Evolutionary conservation across 1,140 invertebrate species (phyloP), one percentile per base, ranked within the genome.

Genomic region (Orussus abietinus): DNA sequence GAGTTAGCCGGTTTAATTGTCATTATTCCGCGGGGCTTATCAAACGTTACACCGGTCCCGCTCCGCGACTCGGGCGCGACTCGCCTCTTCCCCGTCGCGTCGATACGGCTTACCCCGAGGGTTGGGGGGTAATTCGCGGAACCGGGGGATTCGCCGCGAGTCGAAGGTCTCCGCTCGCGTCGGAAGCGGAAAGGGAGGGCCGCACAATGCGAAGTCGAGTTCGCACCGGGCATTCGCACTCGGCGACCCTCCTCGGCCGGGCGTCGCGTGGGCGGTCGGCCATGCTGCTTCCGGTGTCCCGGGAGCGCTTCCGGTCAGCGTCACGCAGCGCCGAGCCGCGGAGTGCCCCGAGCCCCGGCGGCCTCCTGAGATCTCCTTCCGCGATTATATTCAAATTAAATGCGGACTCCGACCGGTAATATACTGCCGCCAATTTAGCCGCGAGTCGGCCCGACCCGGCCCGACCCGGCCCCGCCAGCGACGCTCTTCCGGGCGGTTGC

Each of bases 311-410:
- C 69, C 69, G 67, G 62, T 65, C 64, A 66, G 47, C 63, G 66
- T 72, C 69, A 71, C 66, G 68, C 68, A 71, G 62, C 64, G 62
- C 59, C 61, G 53, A 64, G 59, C 53, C 57, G 53, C 55, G 49
- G 53, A 62, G 55, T 64, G 55, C 54, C 55, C 47, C 55, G 56
- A 64, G 63, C 59, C n/a, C n/a, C n/a, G n/a, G n/a, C 42, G 52
- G 51, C 42, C 48, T 62, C 48, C 59, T 57, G 57, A 70, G 66
- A 72, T 71, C 59, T 68, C 61, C 62, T 63, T 64, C 53, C 62
- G 47, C 60, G 70, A 73, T 73, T 72, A 70, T 73, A 73, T 73
- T 73, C 68, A 73, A 73, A 73, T 73, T 73, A 72, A 73, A 72
- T 71, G 69, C 65, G 57, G 57, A 62, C 56, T 64, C 66, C 57